A percentile compares a stretch with the other conserved stretches of the same genome.
These are phyloP conservation scores for Pangasianodon gigas DNA, from an alignment of 2,113 vertebrate species.

Conservation along the genomic window DNA sequence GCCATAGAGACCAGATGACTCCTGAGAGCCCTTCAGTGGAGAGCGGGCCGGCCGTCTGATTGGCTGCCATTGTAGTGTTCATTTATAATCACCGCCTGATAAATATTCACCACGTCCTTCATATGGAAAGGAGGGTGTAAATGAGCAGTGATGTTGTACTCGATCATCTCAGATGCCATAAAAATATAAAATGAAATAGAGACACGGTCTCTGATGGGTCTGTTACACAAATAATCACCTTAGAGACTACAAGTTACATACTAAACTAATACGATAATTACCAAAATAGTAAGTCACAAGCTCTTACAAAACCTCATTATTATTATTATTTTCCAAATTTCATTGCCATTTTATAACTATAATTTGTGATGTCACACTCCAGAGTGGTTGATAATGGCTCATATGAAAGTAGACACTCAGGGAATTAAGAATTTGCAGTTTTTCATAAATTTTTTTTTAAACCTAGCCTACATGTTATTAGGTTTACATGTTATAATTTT, in stretches of 20 bases:
- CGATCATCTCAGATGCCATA: neutral
- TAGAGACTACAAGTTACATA: neutral
- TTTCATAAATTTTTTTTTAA: too few species aligned
- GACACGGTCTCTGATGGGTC: neutral
- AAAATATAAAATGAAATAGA: neutral
- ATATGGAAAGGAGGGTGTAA: neutral
- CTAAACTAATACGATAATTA: neutral
- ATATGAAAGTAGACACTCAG: too few species aligned
- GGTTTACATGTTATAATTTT: too few species aligned
- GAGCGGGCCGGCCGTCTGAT: conserved; percentile 21
- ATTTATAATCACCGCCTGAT: conserved; percentile 16
- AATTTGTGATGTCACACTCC: too few species aligned
- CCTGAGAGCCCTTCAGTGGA: conserved; percentile 33
- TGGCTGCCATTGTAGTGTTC: conserved; percentile 1
- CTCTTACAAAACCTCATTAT: neutral
- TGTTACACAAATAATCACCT: neutral
- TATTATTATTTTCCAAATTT: neutral
- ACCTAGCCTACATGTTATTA: too few species aligned
- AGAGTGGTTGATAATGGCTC: too few species aligned
- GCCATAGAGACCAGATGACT: conserved; percentile 44
- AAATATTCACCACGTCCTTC: conserved; percentile 23
- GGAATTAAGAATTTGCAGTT: too few species aligned
- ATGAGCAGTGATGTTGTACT: neutral
- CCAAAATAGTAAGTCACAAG: neutral
- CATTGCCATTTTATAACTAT: neutral